phyloP scores from a whole-genome alignment of 2,797 vertebrate species.

The Sparus aurata region DNA sequence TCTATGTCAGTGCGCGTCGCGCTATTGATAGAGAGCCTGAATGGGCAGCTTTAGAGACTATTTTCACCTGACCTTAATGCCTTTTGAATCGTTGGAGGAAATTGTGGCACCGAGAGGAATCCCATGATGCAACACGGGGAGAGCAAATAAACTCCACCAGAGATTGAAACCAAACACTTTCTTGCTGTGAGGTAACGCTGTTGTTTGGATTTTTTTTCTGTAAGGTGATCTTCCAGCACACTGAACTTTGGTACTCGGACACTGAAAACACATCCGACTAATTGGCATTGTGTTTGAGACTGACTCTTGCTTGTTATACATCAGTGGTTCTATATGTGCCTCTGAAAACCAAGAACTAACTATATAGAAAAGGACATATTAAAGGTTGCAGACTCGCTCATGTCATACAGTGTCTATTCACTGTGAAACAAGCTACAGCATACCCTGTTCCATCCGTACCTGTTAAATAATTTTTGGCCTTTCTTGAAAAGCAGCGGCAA shows the following conservation, averaged over 20 bases:
- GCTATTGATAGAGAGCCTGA: background rate
- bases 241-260: background rate
- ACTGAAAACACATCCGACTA: background rate
- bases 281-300: constrained; percentile 1
- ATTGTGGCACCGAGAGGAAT: background rate
- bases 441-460: background rate
- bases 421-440: background rate
- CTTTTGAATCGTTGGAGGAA: constrained; percentile 16
- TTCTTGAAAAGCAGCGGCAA: constrained; percentile 17
- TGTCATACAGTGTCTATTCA: background rate
- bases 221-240: background rate
- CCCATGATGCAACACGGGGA: background rate
- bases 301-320: background rate
- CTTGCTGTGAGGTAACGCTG: background rate
- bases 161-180: constrained; percentile 7
- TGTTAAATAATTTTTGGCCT: constrained; percentile 21
- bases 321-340: background rate
- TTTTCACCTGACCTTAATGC: constrained; percentile 7
- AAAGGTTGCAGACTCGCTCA: background rate
- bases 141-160: constrained; percentile 15
- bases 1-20: background rate
- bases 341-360: constrained; percentile 6
- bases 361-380: constrained; percentile 6
- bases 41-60: background rate
- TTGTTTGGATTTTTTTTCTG: background rate